A percentile compares a stretch with the other conserved stretches of the same genome.
Conservation (phyloP, 2,888 invertebrate species). For the Dryobota labecula region DNA sequence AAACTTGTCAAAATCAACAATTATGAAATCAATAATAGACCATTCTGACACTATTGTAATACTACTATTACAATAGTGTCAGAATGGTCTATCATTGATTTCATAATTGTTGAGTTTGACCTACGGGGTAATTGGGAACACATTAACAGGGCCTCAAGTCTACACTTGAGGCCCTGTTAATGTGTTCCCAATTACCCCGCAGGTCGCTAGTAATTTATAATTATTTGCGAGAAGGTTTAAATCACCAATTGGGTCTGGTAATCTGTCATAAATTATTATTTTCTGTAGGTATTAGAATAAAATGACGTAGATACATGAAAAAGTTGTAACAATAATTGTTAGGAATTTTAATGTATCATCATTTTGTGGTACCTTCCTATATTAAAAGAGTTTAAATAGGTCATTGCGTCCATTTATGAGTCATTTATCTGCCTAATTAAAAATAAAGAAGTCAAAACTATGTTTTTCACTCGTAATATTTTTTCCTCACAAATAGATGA, state of each 20-base stretch:
- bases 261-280: neutral
- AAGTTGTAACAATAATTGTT: neutral
- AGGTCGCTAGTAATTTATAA: too few species aligned
- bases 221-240: neutral
- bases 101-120: too few species aligned
- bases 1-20: too few species aligned
- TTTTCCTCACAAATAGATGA: neutral
- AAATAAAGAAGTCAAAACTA: neutral
- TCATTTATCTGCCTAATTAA: slow-evolving; percentile 3
- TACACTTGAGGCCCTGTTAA: too few species aligned
- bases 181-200: too few species aligned
- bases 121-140: too few species aligned
- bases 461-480: neutral
- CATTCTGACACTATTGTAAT: too few species aligned
- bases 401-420: neutral
- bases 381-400: neutral
- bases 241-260: neutral
- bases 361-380: neutral
- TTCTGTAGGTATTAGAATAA: neutral
- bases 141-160: too few species aligned
- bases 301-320: neutral
- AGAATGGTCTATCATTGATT: too few species aligned
- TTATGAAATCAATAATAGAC: too few species aligned
- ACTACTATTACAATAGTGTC: too few species aligned
- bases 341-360: neutral